phyloP scores from a whole-genome alignment of 2,888 invertebrate species.

The Drosophila birchii region DNA sequence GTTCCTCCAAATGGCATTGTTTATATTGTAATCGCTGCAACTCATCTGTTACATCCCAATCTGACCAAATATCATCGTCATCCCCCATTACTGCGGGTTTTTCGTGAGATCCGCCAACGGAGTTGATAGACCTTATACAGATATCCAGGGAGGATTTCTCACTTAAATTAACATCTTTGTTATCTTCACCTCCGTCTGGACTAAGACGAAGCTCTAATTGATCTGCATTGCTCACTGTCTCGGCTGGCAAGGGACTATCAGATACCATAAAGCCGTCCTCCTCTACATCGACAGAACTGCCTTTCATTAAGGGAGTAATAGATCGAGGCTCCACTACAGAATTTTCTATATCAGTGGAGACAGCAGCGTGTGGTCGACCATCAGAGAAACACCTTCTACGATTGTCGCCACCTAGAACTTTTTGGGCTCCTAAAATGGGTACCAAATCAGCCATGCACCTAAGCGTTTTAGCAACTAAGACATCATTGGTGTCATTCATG shows the following conservation, averaged over 20 bases:
- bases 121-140: slow-evolving; percentile 34
- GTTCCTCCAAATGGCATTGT: slow-evolving; percentile 1
- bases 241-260: slow-evolving; percentile 82
- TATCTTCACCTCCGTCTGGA: slow-evolving; percentile 93
- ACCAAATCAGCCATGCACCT: slow-evolving; percentile 93
- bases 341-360: slow-evolving; percentile 70
- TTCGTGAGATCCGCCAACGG: slow-evolving; percentile 33
- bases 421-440: slow-evolving; percentile 91
- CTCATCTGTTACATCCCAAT: slow-evolving; percentile 89
- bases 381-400: slow-evolving; percentile 93
- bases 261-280: slow-evolving; percentile 80
- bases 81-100: slow-evolving; percentile 63
- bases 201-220: slow-evolving; percentile 90
- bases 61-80: slow-evolving; percentile 92
- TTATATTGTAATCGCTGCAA: slow-evolving; percentile 61
- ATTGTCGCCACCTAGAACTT: slow-evolving; percentile 93
- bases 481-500: slow-evolving; percentile 94
- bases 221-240: slow-evolving; percentile 70
- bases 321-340: slow-evolving; percentile 84
- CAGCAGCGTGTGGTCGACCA: slow-evolving; percentile 88
- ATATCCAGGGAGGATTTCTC: slow-evolving; percentile 58
- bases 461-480: slow-evolving; percentile 92
- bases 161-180: slow-evolving; percentile 85
- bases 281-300: slow-evolving; percentile 54
- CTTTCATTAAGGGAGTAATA: slow-evolving; percentile 84